Percentiles rank a stretch among this genome's conserved stretches.
These are phyloP conservation scores for Tryphoninae sp. DNA, from an alignment of 2,888 invertebrate genomes.

Conservation along the genomic window DNA sequence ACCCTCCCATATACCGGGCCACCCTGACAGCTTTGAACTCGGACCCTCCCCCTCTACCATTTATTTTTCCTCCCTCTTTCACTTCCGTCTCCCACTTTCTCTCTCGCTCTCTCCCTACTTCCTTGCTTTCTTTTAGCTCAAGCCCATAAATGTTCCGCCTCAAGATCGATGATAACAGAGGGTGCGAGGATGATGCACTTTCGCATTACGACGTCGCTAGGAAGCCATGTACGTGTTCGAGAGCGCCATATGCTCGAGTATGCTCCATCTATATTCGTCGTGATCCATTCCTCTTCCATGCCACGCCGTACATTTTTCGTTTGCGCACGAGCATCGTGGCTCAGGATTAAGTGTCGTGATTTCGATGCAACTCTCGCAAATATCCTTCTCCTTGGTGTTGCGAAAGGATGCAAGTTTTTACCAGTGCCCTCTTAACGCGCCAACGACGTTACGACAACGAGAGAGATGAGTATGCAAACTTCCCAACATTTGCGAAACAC, in stretches of 20 bases:
- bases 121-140: conserved; percentile 21
- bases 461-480: not conserved
- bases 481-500: not conserved
- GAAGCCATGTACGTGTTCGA: not conserved
- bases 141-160: conserved; percentile 24
- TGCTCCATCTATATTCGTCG: not conserved
- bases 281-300: not conserved
- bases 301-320: no score
- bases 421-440: not conserved
- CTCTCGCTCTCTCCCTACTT: conserved; percentile 18
- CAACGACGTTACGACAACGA: not conserved
- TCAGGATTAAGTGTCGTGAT: conserved; percentile 5
- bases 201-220: not conserved
- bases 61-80: conserved; percentile 23
- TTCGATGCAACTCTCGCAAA: conserved; percentile 6
- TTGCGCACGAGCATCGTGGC: not conserved
- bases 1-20: not conserved
- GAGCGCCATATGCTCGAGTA: not conserved
- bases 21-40: conserved; percentile 32
- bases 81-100: conserved; percentile 21
- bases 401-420: not conserved
- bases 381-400: not conserved
- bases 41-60: conserved; percentile 7
- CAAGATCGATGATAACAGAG: conserved; percentile 12
- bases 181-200: not conserved